A percentile compares a stretch with the other conserved stretches of the same genome.
Evolutionary conservation across 2,113 vertebrate genomes (phyloP).

Genomic region (Herpetotheres cachinnans): DNA sequence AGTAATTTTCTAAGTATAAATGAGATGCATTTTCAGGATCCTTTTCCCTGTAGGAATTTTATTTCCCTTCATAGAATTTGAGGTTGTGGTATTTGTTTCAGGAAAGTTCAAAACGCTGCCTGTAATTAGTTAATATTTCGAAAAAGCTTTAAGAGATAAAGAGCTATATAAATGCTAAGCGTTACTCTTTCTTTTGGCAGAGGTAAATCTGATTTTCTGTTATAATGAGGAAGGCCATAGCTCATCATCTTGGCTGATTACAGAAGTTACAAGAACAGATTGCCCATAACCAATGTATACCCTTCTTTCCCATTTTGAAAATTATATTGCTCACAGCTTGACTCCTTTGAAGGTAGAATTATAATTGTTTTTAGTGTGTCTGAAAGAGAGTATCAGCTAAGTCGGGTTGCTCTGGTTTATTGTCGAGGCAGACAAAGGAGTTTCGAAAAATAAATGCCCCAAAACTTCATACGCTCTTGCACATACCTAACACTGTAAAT

Average conservation of each 20-base stretch:
- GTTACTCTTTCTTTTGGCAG: slow-evolving; percentile 13
- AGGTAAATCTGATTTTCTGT: slow-evolving; percentile 45
- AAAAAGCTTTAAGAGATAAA: not conserved
- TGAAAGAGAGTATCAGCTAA: slow-evolving; percentile 28
- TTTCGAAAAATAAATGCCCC: accelerated
- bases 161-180: slow-evolving; percentile 41
- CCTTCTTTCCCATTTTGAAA: slow-evolving; percentile 35
- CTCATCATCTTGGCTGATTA: slow-evolving; percentile 52
- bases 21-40: not conserved
- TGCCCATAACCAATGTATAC: slow-evolving; percentile 47
- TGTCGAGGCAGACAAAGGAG: accelerated
- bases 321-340: slow-evolving; percentile 64
- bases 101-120: not conserved
- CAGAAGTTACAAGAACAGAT: slow-evolving; percentile 37
- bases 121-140: slow-evolving; percentile 48
- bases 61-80: not conserved
- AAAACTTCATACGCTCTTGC: not conserved
- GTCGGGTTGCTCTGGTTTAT: not conserved
- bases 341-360: slow-evolving; percentile 44
- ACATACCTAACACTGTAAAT: not conserved
- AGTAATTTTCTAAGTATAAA: not conserved
- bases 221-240: slow-evolving; percentile 25
- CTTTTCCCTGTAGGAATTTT: not conserved
- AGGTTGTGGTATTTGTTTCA: not conserved
- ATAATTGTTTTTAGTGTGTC: not conserved